Percentiles rank a stretch among this genome's conserved stretches.
Evolutionary conservation across 2,797 vertebrate species (phyloP).

Genomic region (Propithecus deckenii): DNA sequence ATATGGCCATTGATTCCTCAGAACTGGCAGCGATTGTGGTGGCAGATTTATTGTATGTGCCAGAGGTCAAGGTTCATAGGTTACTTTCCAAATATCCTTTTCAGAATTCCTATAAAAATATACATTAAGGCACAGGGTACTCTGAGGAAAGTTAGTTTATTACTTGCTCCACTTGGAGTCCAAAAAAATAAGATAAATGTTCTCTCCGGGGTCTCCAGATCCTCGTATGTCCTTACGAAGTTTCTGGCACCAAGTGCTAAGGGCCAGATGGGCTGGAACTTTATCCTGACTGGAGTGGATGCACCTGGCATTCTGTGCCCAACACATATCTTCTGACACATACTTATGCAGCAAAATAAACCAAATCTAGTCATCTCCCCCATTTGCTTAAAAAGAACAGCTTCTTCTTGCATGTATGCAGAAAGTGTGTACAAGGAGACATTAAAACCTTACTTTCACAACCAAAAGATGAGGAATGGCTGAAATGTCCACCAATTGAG

Average conservation of each 20-base stretch:
- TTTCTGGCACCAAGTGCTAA: constrained; percentile 46
- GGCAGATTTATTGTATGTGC: constrained; percentile 83
- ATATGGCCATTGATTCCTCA: constrained; percentile 79
- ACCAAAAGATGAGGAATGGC: constrained; percentile 1
- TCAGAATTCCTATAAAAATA: constrained; percentile 82
- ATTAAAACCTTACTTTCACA: background rate
- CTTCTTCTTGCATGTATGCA: background rate
- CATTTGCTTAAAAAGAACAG: background rate
- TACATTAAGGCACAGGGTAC: constrained; percentile 73
- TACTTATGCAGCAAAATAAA: constrained; percentile 1
- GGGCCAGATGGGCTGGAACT: constrained; percentile 1
- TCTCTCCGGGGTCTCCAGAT: constrained; percentile 66
- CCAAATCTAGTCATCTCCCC: background rate
- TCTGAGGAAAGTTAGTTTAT: constrained; percentile 80
- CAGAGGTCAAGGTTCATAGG: constrained; percentile 79
- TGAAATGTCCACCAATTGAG: background rate
- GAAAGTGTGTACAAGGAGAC: background rate
- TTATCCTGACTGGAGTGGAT: constrained; percentile 17
- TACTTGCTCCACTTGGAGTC: constrained; percentile 72
- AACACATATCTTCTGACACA: background rate
- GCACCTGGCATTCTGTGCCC: constrained; percentile 60
- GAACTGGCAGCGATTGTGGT: constrained; percentile 77
- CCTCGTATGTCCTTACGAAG: background rate
- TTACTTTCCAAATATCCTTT: constrained; percentile 85
- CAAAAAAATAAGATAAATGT: constrained; percentile 80